phyloP scores from a whole-genome alignment of 2,888 invertebrate genomes.

The Acronicta aceris region DNA sequence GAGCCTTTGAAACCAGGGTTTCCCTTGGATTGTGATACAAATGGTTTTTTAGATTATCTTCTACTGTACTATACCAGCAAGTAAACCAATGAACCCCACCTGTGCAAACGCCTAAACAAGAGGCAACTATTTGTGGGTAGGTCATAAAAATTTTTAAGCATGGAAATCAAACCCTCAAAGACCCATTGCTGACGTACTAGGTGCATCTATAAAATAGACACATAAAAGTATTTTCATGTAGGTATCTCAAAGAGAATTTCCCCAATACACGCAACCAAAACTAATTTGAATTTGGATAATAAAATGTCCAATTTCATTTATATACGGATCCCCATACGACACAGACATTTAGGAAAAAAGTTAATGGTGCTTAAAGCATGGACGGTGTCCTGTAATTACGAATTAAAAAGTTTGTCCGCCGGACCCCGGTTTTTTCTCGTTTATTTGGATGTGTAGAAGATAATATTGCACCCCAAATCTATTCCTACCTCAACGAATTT shows the following conservation, averaged over 20 bases:
- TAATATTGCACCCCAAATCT: conserved; percentile 84
- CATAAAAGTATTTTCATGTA: conserved; percentile 4
- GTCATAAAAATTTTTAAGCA: no score
- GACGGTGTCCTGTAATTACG: conserved; percentile 88
- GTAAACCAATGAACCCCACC: no score
- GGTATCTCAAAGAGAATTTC: conserved; percentile 36
- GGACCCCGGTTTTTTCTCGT: conserved; percentile 87
- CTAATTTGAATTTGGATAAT: conserved; percentile 79
- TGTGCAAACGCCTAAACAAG: no score
- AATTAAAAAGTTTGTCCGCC: conserved; percentile 87
- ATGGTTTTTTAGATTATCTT: no score
- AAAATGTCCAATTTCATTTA: conserved; percentile 77
- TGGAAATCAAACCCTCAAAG: no score
- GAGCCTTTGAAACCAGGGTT: no score
- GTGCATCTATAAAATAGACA: background rate
- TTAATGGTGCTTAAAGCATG: conserved; percentile 88
- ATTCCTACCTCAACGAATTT: conserved; percentile 47
- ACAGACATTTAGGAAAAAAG: conserved; percentile 86
- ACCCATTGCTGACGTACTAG: no score
- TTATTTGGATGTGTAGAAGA: conserved; percentile 85
- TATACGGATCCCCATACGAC: conserved; percentile 74
- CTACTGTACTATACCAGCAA: no score
- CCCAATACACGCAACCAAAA: conserved; percentile 51
- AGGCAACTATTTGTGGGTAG: no score
- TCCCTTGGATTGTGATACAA: no score